phyloP scores from a whole-genome alignment of 2,113 vertebrate genomes.

The Delphinus delphis region DNA sequence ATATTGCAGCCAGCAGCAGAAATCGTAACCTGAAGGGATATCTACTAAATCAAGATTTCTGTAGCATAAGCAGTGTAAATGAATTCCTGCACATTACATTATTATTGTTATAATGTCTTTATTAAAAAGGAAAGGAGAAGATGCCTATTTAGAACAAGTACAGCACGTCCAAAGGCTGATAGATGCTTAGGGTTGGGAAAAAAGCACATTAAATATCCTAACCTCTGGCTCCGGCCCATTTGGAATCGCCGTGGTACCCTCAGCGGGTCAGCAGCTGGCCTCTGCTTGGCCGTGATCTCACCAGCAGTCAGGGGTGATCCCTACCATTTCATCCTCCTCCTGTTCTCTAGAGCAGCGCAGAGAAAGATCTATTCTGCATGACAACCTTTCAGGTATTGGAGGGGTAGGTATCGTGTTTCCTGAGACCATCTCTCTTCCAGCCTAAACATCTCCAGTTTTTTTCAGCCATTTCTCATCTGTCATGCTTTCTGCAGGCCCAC shows the following conservation, averaged over 20 bases:
- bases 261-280: background rate
- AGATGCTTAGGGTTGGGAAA: background rate
- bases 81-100: constrained; percentile 71
- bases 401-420: background rate
- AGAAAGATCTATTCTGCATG: background rate
- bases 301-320: background rate
- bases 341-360: background rate
- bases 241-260: background rate
- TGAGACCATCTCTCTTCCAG: background rate
- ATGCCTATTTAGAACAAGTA: constrained; percentile 60
- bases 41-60: constrained; percentile 69
- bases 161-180: background rate
- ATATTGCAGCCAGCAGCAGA: constrained; percentile 81
- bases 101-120: constrained; percentile 76
- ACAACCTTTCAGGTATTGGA: background rate
- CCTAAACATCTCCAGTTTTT: background rate
- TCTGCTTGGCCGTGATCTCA: background rate
- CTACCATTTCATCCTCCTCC: background rate
- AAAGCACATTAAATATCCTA: background rate
- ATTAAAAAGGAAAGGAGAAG: constrained; percentile 53
- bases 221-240: background rate
- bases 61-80: constrained; percentile 64
- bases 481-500: background rate
- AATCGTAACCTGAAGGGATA: constrained; percentile 77
- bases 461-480: background rate